Conservation (phyloP, 30 jellyfish, hydroid and myxozoan species). For the Morbakka virulenta region DNA sequence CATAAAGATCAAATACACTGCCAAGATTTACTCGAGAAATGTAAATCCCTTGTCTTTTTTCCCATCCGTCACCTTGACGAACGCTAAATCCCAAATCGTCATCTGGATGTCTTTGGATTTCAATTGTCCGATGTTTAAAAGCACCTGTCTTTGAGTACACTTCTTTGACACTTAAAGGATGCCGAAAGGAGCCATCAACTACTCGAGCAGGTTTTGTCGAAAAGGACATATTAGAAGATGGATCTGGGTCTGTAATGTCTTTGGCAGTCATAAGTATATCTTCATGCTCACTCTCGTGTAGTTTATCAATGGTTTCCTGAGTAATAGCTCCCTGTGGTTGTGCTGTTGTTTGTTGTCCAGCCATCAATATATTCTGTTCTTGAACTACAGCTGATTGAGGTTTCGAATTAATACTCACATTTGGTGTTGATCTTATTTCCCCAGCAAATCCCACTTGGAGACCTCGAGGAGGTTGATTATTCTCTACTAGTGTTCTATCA, state of each 20-base stretch:
- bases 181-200: slow-evolving; percentile 84
- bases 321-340: too few species aligned
- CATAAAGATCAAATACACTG: slow-evolving; percentile 73
- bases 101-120: slow-evolving; percentile 62
- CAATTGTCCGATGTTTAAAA: slow-evolving; percentile 79
- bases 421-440: too few species aligned
- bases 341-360: too few species aligned
- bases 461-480: too few species aligned
- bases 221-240: slow-evolving; percentile 72
- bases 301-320: slow-evolving; percentile 71
- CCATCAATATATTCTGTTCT: too few species aligned
- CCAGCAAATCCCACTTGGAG: too few species aligned
- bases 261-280: slow-evolving; percentile 83
- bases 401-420: too few species aligned
- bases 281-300: slow-evolving; percentile 76
- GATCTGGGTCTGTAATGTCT: slow-evolving; percentile 83
- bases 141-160: slow-evolving; percentile 82
- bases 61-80: slow-evolving; percentile 98
- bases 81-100: slow-evolving; percentile 87
- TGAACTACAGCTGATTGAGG: too few species aligned
- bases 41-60: slow-evolving; percentile 68
- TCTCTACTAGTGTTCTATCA: too few species aligned
- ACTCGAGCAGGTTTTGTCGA: slow-evolving; percentile 83
- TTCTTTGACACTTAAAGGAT: slow-evolving; percentile 70
- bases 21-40: slow-evolving; percentile 82